Base-by-base conservation (phyloP, 2,113 vertebrate genomes). In the Leptodactylus fuscus region DNA sequence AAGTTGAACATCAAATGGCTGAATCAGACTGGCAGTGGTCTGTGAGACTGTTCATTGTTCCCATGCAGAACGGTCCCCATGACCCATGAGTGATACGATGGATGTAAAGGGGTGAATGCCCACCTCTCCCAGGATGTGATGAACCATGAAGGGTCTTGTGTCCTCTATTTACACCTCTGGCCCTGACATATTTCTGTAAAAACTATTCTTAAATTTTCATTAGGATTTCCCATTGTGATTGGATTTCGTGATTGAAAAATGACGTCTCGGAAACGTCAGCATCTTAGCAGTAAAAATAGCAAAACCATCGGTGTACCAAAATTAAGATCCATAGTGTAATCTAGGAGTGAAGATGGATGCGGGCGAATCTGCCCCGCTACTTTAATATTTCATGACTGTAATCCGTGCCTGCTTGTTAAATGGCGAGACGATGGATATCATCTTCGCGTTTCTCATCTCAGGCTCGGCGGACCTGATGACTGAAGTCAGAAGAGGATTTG, bases 341-440 rank as follows among this genome's bases (percentile, higher is more conserved):
- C 32, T 41, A 1, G 65, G 8, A 1, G 0, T 16, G 62, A 53
- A 70, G 81, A 82, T 71, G 49, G 24, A 71, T 82, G 44, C 0
- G 16, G 5, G 11, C 32, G 20, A 48, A 24, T 24, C 62, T 32
- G 81, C 65, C 65, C 62, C 8, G 46, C 11, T 36, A n/a, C 32
- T 71, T 70, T 70, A 24, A 70, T 82, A 82, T 82, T 70, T 82
- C 65, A 82, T 24, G 18, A 53, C 29, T 81, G 80, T 48, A 81
- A 81, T 69, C 62, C 48, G 7, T 11, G 20, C 1, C 3, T 24
- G 53, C 51, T 51, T 71, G 65, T 24, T 82, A 53, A 55, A 82
- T 71, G 46, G 65, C 3, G 51, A 71, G 62, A 34, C 51, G 65
- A 82, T 82, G 81, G 38, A 32, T 3, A 53, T 82, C 32, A 51